Base-by-base conservation (phyloP, 2,113 vertebrate species). In the Lepisosteus oculatus region DNA sequence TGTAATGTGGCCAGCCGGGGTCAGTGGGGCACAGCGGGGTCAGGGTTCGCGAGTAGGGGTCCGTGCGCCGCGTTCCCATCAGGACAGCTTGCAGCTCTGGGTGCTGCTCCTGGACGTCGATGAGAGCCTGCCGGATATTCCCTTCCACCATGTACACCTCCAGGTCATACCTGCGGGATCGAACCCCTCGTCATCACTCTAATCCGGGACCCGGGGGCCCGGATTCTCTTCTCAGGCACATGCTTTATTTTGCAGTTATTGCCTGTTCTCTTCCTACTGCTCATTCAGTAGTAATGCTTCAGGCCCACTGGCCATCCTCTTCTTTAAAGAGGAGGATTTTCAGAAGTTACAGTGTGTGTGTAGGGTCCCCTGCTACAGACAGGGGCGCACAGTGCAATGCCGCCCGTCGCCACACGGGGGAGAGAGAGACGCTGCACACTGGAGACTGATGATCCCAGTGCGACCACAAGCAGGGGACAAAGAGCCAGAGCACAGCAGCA, bases 21-120 rank as follows among this genome's bases (percentile, higher is more conserved):
- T 99, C 97, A 0, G 97, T 99, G 71, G 83, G 76, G 70, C 93
- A 95, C 87, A 94, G 88, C 14, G 92, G 77, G 0, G 83, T 83
- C 56, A 99, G 92, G 0, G 91, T 93, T 68, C 87, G 54, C 0
- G 97, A 98, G 80, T 96, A 98, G 4, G 97, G 97, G 81, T 99
- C 97, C 0, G 91, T 97, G 8, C 91, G 91, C 6, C 97, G 91
- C 0, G 97, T 99, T 0, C 97, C 97, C 97, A 99, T 99, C 67
- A 98, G 84, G 3, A 98, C 93, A 0, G 95, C 96, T 69, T 86
- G 85, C 73, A 99, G 84, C 72, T 93, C 86, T 0, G 97, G 94
- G 57, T 85, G 91, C 79, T 74, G 90, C 44, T 85, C 78, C 84
- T 88, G 90, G 69, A 98, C 87, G 15, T 83, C 87, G 0, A 7